Conservation (phyloP, 2,888 invertebrate species). For the Cyrtodaria siliqua region DNA sequence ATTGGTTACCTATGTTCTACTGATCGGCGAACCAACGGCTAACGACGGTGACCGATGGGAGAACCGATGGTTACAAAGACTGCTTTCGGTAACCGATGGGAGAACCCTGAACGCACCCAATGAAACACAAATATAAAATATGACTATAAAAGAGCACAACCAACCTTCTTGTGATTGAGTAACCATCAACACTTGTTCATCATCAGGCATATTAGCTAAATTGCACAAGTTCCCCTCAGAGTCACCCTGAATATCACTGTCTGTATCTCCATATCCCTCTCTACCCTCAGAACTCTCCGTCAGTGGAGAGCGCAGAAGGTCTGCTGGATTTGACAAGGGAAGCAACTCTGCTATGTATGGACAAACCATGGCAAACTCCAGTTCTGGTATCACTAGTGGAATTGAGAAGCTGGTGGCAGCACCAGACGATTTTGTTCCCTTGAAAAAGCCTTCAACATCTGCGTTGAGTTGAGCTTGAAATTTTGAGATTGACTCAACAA, state of each 20-base stretch:
- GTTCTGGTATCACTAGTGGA: constrained; percentile 93
- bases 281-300: constrained; percentile 45
- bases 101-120: no score
- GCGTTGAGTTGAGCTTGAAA: constrained; percentile 78
- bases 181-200: constrained; percentile 41
- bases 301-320: constrained; percentile 42
- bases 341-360: constrained; percentile 72
- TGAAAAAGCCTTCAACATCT: constrained; percentile 88
- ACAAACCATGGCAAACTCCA: constrained; percentile 92
- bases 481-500: constrained; percentile 90
- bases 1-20: no score
- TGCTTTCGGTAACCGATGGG: no score
- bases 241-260: constrained; percentile 36
- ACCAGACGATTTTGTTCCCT: constrained; percentile 16
- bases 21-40: no score
- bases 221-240: constrained; percentile 12
- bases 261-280: constrained; percentile 38
- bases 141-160: no score
- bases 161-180: constrained; percentile 41
- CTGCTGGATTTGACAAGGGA: constrained; percentile 55
- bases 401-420: constrained; percentile 66
- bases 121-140: no score
- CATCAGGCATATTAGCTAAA: constrained; percentile 1
- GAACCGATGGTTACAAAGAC: neutral
- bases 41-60: no score